Base-by-base conservation (phyloP, 2,797 vertebrate species). In the Mastacembelus armatus region DNA sequence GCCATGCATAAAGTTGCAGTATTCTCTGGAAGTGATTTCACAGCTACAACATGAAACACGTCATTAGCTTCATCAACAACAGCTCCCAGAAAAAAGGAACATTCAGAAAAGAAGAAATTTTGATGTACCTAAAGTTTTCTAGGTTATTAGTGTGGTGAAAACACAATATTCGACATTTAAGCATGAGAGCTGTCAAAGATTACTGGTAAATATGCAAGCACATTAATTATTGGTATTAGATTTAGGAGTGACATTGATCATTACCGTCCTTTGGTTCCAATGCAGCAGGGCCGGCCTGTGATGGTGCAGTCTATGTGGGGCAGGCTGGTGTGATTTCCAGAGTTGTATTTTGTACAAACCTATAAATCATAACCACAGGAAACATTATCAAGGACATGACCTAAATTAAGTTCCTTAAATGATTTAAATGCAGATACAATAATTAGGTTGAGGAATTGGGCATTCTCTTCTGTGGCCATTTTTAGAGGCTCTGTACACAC, bases 21-120 rank as follows among this genome's bases (percentile, higher is more conserved):
- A 99, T 75, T 99, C 98, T 73, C 98, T 93, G 39, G 97, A 99
- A 29, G 97, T 99, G 89, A 99, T 99, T 90, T 99, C 97, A 93
- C 97, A 99, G 90, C 97, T 99, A 22, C 19, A 77, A 58, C 65
- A 64, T 5, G 16, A 22, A 48, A 81, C 2, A 40, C 10, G 9
- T 24, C 10, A 14, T 62, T 19, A 33, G n/a, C 16, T 32, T 24
- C 10, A 47, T 42, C 24, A n/a, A 3, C 14, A 26, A 33, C 3
- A 29, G 2, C 12, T 30, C 18, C 18, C 5, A 33, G 18, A n/a
- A 10, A 26, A 10, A 33, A 1, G 2, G 19, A 22, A 16, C 15
- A 15, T 10, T 6, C n/a, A 30, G 19, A 27, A 9, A 45, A 4
- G 2, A 11, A 21, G 43, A 22, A 22, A 43, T 43, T 18, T 0